Percentiles rank a stretch among this genome's conserved stretches.
Conservation (phyloP, 1,140 invertebrate species). For the Lamellibrachia luymesi region DNA sequence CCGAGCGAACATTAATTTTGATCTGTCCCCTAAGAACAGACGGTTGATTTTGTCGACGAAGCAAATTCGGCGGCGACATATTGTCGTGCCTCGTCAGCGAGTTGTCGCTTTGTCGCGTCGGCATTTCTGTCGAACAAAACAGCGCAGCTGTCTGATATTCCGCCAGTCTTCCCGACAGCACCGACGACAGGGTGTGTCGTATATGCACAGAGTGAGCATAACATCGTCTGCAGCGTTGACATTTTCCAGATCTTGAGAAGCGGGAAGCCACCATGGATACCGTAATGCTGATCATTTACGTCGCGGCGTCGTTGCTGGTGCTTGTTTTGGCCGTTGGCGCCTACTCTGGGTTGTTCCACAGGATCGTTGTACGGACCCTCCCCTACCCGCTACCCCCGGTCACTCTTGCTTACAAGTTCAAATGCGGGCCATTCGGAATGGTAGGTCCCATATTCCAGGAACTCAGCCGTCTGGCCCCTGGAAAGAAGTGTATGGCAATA, state of each 20-base stretch:
- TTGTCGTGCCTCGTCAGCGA: not conserved
- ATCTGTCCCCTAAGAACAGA: not conserved
- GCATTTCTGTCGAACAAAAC: not conserved
- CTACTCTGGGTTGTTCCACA: not conserved
- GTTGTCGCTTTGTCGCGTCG: not conserved
- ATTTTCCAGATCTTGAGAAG: not conserved
- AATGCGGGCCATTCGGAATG: not conserved
- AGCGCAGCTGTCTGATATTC: not conserved
- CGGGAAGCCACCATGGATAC: not conserved
- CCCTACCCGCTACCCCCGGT: not conserved
- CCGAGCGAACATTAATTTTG: not conserved
- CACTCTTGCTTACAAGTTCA: not conserved
- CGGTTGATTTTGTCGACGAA: not conserved
- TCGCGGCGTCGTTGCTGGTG: not conserved
- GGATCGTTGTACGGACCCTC: not conserved
- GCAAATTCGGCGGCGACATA: not conserved
- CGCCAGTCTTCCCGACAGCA: not conserved
- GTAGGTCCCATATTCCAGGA: not conserved
- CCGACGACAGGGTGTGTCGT: not conserved
- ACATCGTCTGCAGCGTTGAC: not conserved
- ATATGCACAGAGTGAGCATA: not conserved
- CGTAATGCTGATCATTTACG: not conserved
- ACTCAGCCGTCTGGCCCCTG: not conserved
- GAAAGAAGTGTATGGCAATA: not conserved
- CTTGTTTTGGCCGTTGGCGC: not conserved